Base-by-base conservation (phyloP, 2,113 vertebrate species). In the Neolamprologus ventralis region DNA sequence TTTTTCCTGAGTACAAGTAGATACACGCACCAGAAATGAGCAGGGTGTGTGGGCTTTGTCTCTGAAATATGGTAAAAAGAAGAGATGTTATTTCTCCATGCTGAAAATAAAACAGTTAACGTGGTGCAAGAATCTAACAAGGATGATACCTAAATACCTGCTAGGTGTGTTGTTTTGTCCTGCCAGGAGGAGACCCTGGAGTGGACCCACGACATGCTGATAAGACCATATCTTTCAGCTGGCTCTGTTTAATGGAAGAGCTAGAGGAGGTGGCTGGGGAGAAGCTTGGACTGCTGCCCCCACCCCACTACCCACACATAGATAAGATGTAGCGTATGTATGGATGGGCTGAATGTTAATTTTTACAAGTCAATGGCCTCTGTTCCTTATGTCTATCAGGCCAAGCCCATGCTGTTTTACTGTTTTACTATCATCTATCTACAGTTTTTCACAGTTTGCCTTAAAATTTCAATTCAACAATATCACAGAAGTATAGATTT, bases 61-160 rank as follows among this genome's bases (percentile, higher is more conserved):
- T 65, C 0, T 65, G 31, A 65, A 65, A 65, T 65, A 65, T 65
- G 17, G 60, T 65, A 1, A 0, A 3, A 63, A 63, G 17, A 1
- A 0, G 17, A 63, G 9, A n/a, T 63, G 17, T 63, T 35, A 63
- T 11, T 35, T 5, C 58, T n/a, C 9, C 17, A 35, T 11, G 17
- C 17, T 35, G 31, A 63, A 63, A 35, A 11, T 7, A 63, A 63
- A 33, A 35, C 9, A n/a, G 58, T 63, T 63, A 7, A 63, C 2
- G 2, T 4, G 0, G 58, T 63, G 28, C 5, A 19, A 7, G 0
- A 0, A 63, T 35, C 28, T 63, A 33, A 33, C 0, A 33, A 63
- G 58, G 58, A 63, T 49, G 53, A 7, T 2, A 2, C 47, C 47
- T 49, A 49, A 49, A 49, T 49, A 63, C 31, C 9, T 0, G 16